Evolutionary conservation across 2,797 vertebrate genomes (phyloP).

Genomic region (Coregonus sp.): DNA sequence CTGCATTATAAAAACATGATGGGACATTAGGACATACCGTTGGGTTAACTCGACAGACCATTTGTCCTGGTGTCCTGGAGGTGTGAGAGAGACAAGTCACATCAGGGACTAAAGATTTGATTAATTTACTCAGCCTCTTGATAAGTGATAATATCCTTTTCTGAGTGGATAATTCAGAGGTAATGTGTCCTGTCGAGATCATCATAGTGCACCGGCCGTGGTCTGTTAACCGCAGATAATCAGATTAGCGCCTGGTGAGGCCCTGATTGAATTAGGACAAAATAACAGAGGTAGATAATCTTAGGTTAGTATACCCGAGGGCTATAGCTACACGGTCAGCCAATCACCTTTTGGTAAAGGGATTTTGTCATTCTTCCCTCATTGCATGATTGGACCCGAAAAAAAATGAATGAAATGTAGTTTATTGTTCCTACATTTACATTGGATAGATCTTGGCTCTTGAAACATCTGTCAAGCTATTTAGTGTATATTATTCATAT

Average conservation of each 20-base stretch:
- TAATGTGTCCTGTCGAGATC: slow-evolving; percentile 70
- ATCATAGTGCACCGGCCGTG: slow-evolving; percentile 49
- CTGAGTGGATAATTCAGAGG: slow-evolving; percentile 73
- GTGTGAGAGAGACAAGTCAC: slow-evolving; percentile 56
- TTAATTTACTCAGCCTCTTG: slow-evolving; percentile 70
- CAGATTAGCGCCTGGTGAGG: slow-evolving; percentile 59
- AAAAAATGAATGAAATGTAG: not conserved
- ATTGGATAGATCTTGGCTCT: not conserved
- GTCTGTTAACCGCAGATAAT: slow-evolving; percentile 73
- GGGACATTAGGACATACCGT: not conserved
- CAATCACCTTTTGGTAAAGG: not conserved
- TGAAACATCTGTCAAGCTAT: not conserved
- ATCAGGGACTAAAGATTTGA: slow-evolving; percentile 62
- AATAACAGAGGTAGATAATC: slow-evolving; percentile 58
- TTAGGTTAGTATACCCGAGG: slow-evolving; percentile 31
- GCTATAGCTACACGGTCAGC: not conserved
- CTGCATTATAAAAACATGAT: not conserved
- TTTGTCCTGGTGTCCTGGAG: slow-evolving; percentile 16
- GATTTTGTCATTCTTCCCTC: not conserved
- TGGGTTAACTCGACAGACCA: not conserved
- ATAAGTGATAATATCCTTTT: slow-evolving; percentile 71
- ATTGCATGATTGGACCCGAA: not conserved
- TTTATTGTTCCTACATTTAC: not conserved
- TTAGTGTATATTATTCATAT: not conserved
- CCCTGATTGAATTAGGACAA: slow-evolving; percentile 66